phyloP scores from a whole-genome alignment of 2,113 vertebrate species.

The Carassius gibelio region DNA sequence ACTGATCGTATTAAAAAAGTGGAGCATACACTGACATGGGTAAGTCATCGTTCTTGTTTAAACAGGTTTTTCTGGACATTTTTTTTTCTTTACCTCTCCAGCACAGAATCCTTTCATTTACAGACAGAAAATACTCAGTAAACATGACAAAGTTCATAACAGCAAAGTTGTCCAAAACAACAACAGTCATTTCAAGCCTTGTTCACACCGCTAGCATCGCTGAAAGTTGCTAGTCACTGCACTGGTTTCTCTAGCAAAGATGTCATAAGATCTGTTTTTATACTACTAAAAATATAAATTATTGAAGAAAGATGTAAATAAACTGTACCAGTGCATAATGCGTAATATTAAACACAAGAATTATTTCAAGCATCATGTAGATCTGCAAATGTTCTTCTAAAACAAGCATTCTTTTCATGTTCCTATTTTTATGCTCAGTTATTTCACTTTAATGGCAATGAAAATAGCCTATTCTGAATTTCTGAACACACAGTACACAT shows the following conservation, averaged over 20 bases:
- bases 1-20: not conserved
- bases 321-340: not conserved
- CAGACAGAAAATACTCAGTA: slow-evolving; percentile 49
- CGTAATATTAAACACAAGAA: not conserved
- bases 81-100: slow-evolving; percentile 53
- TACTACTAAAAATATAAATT: not conserved
- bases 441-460: too few species aligned
- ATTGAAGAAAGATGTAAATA: not conserved
- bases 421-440: too few species aligned
- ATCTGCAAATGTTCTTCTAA: not conserved
- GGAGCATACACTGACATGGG: slow-evolving; percentile 50
- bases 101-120: slow-evolving; percentile 52
- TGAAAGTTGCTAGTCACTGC: not conserved
- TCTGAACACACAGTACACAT: too few species aligned
- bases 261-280: not conserved
- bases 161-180: slow-evolving; percentile 6
- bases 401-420: too few species aligned
- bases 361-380: not conserved
- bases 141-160: slow-evolving; percentile 64
- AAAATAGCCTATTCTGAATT: too few species aligned
- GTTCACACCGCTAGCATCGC: not conserved
- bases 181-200: slow-evolving; percentile 35
- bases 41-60: slow-evolving; percentile 53
- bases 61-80: slow-evolving; percentile 56
- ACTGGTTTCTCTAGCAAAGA: not conserved